phyloP scores from a whole-genome alignment of 2,113 vertebrate species.

The human region DNA sequence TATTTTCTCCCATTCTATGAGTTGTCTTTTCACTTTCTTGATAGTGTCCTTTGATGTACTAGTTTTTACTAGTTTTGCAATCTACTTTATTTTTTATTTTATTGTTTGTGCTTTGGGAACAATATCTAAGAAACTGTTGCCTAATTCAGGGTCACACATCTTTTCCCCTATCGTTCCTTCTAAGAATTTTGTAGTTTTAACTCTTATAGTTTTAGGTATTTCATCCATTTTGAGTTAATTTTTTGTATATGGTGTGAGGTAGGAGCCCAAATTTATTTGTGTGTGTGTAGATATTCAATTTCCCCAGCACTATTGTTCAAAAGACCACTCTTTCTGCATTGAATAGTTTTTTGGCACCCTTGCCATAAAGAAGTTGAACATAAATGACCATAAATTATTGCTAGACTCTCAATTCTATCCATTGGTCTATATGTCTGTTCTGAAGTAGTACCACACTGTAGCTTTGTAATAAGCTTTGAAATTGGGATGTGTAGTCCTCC shows the following conservation, averaged over 20 bases:
- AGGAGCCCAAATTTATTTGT: background rate
- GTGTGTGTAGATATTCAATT: background rate
- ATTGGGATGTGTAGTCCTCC: background rate
- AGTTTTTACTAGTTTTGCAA: background rate
- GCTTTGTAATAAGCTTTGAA: background rate
- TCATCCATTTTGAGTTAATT: background rate
- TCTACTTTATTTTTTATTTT: background rate
- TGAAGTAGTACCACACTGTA: background rate
- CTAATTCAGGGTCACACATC: background rate
- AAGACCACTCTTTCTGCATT: background rate
- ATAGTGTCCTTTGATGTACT: background rate
- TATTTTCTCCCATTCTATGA: background rate
- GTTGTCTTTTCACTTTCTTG: background rate
- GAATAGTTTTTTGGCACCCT: background rate
- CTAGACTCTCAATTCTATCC: background rate
- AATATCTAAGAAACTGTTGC: background rate
- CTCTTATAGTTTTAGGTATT: background rate
- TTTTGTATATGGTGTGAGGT: background rate
- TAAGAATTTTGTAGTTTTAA: background rate
- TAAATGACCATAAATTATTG: background rate
- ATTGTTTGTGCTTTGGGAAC: background rate
- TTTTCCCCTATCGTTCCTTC: background rate
- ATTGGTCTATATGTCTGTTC: fast-evolving
- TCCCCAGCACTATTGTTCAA: background rate
- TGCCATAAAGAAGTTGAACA: background rate